Conservation (phyloP, 2,113 vertebrate species). For the Malaclemys terrapin region DNA sequence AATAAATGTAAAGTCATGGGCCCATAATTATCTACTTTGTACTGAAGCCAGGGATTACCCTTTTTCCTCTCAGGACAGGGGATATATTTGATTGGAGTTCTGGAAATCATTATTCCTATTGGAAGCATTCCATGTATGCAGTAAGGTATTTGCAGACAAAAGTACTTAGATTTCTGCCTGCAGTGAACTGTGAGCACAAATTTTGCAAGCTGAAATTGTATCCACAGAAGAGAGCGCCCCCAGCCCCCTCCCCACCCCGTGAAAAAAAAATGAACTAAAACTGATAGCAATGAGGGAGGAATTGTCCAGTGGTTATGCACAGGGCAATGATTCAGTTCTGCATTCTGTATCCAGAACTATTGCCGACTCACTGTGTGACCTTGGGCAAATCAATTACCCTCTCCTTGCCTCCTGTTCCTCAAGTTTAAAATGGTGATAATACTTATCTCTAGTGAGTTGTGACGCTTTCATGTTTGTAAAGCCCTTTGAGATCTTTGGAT, state of each 20-base stretch:
- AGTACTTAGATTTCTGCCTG: neutral
- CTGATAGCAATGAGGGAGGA: neutral
- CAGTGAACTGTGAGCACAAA: neutral
- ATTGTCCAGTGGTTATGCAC: neutral
- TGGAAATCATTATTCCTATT: neutral
- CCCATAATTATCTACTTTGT: neutral
- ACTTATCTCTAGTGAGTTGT: neutral
- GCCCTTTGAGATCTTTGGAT: neutral
- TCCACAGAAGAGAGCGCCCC: neutral
- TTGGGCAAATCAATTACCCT: neutral
- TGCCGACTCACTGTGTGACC: neutral
- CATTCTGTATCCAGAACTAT: neutral
- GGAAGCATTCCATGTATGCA: neutral
- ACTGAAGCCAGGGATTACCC: neutral
- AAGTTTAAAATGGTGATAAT: neutral
- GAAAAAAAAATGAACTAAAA: neutral
- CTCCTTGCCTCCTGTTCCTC: neutral
- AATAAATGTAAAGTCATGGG: neutral
- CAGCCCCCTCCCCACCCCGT: no score
- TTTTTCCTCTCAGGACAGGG: neutral
- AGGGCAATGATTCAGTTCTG: neutral
- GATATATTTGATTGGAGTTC: neutral
- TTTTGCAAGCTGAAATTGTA: neutral
- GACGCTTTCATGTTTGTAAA: neutral
- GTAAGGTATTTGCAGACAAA: neutral